Evolutionary conservation across 2,113 vertebrate genomes (phyloP), one percentile per base, ranked within the genome.

Genomic region (Ochotona princeps): DNA sequence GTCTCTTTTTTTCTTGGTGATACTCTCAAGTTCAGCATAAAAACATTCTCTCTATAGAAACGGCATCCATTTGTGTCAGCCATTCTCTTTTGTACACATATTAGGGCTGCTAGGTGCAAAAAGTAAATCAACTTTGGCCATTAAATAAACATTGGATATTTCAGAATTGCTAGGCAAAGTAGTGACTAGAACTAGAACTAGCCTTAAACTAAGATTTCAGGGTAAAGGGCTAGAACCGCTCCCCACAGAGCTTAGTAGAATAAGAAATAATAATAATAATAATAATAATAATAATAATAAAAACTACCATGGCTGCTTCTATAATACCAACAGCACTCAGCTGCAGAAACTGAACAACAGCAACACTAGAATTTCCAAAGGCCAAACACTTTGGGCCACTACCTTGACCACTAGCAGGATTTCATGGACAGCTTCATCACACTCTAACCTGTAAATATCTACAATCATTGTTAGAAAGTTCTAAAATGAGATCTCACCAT

Each of bases 41-140:
- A 89, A 78, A 21, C 83, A 85, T 49, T 32, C 18, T 51, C 5
- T 23, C 38, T 74, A 28, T 18, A 74, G 63, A 88, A 87, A 73
- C 17, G 83, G 4, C 17, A 13, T 35, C 61, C 23, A 26, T 26
- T 38, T 75, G 20, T n/a, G 70, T 57, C 67, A 23, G 54, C 1
- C 7, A 26, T 72, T 81, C 54, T 32, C 14, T 60, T 87, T 82
- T 72, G 14, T 67, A 28, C 65, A 18, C 63, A 12, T 57, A 57
- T 66, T 20, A 88, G 26, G 30, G 23, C 5, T 82, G 89, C 49
- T 25, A 66, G 35, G 14, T 80, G 25, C 9, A 82, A 88, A 30
- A 15, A 92, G 75, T 8, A 73, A 81, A 91, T 18, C 47, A 73
- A 92, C n/a, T 85, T 82, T 70, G 75, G 61, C 5, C 67, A 81